Percentiles rank a stretch among this genome's conserved stretches.
These are phyloP conservation scores for Mermis nigrescens DNA, from an alignment of 2,888 invertebrate genomes.

Conservation along the genomic window DNA sequence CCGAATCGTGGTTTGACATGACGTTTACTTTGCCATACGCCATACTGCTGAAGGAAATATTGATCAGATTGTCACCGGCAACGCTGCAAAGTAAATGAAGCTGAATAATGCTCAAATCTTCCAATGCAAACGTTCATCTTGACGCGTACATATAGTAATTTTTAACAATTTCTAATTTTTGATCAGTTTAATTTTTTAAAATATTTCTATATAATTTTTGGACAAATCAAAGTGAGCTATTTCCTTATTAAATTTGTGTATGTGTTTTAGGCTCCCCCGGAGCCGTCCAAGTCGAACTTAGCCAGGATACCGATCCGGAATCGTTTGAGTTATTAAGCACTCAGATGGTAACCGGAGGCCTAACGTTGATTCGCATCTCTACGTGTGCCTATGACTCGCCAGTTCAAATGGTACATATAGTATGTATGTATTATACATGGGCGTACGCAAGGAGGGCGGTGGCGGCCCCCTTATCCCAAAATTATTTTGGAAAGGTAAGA, in stretches of 20 bases:
- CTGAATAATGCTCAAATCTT: background rate
- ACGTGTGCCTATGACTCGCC: constrained; percentile 13
- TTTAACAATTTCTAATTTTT: no score
- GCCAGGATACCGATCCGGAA: constrained; percentile 14
- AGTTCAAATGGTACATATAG: constrained; percentile 33
- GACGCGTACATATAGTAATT: no score
- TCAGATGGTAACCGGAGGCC: constrained; percentile 13
- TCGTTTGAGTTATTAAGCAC: constrained; percentile 13
- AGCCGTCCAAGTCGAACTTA: constrained; percentile 20
- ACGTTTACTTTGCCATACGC: constrained; percentile 69
- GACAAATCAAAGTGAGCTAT: background rate
- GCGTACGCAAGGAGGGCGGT: no score
- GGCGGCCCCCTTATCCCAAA: no score
- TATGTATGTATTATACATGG: no score
- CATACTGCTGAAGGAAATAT: constrained; percentile 64
- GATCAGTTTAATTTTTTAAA: background rate
- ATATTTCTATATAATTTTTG: background rate
- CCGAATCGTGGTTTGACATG: constrained; percentile 62
- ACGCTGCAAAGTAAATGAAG: constrained; percentile 48
- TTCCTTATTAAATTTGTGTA: background rate
- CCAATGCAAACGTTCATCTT: no score
- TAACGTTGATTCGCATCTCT: constrained; percentile 13
- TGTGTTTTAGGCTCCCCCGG: constrained; percentile 13
- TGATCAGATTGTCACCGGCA: constrained; percentile 63
- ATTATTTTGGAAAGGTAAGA: no score